Percentiles rank a stretch among this genome's conserved stretches.
Evolutionary conservation across 2,113 vertebrate genomes (phyloP).

Genomic region (Upupa epops): DNA sequence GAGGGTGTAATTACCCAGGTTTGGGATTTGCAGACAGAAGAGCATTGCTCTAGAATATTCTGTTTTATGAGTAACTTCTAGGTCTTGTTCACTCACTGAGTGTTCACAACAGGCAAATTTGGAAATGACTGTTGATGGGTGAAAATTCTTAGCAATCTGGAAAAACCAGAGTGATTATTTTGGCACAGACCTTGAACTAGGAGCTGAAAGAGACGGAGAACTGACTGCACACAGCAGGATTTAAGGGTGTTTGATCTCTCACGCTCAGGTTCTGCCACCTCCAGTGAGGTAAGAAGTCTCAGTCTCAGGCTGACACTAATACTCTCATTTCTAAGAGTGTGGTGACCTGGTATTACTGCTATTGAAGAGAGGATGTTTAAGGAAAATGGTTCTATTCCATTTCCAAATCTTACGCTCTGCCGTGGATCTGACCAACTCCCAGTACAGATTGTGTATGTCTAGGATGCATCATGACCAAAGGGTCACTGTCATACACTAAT

Average conservation of each 20-base stretch:
- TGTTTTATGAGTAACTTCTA: not conserved
- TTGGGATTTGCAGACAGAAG: not conserved
- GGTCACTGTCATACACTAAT: too few relatives aligned
- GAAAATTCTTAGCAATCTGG: not conserved
- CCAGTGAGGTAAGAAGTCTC: not conserved
- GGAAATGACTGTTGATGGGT: not conserved
- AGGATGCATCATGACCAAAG: not conserved
- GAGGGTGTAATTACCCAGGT: not conserved
- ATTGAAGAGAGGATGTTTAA: not conserved
- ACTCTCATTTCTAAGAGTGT: not conserved
- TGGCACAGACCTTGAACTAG: not conserved
- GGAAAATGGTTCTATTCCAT: not conserved
- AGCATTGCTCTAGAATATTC: not conserved
- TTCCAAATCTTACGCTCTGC: not conserved
- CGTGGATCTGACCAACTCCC: not conserved
- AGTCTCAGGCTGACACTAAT: not conserved
- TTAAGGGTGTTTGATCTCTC: not conserved
- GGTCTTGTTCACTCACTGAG: not conserved
- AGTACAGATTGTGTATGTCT: not conserved
- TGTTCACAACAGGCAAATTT: not conserved
- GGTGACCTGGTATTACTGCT: not conserved
- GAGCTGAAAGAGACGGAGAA: not conserved
- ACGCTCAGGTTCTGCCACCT: rapidly evolving
- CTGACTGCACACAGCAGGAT: rapidly evolving
- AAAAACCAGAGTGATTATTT: not conserved